Percentiles rank a stretch among this genome's conserved stretches.
phyloP scores from a whole-genome alignment of 2,797 vertebrate genomes.

The Myiotriccus ornatus region DNA sequence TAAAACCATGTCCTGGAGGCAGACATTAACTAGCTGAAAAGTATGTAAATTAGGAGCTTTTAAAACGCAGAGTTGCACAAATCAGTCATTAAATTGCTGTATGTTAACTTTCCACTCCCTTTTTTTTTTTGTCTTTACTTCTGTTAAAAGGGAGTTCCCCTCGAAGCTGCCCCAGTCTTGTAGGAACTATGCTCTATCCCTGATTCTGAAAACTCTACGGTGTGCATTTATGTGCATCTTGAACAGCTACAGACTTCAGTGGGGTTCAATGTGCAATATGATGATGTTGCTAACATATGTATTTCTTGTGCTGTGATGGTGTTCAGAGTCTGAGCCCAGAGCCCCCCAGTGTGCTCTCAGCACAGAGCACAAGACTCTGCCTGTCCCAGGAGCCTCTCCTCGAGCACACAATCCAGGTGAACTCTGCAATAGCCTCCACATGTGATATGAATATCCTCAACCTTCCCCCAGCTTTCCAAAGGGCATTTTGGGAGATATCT shows the following conservation, averaged over 20 bases:
- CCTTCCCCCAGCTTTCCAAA: not conserved
- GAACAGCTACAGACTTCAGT: not conserved
- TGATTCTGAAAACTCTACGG: not conserved
- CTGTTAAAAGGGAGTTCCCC: not conserved
- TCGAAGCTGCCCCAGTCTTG: not conserved
- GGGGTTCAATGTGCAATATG: not conserved
- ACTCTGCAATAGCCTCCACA: not conserved
- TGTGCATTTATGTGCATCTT: not conserved
- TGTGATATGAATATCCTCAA: not conserved
- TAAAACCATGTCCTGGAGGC: slow-evolving; percentile 3
- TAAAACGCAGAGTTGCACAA: not conserved
- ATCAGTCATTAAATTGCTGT: not conserved
- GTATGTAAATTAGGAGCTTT: not conserved
- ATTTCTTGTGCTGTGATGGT: not conserved
- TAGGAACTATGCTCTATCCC: not conserved
- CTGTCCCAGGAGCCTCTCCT: not conserved
- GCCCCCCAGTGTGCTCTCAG: too few species aligned
- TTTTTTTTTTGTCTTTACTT: not conserved
- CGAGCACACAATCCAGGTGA: not conserved
- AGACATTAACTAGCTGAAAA: not conserved
- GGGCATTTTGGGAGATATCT: not conserved
- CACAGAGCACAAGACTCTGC: not conserved
- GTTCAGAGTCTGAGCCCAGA: not conserved
- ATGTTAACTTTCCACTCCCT: not conserved
- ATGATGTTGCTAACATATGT: not conserved